Evolutionary conservation across 2,797 vertebrate species (phyloP), one percentile per base, ranked within the genome.

Genomic region (Clarias pachynema): DNA sequence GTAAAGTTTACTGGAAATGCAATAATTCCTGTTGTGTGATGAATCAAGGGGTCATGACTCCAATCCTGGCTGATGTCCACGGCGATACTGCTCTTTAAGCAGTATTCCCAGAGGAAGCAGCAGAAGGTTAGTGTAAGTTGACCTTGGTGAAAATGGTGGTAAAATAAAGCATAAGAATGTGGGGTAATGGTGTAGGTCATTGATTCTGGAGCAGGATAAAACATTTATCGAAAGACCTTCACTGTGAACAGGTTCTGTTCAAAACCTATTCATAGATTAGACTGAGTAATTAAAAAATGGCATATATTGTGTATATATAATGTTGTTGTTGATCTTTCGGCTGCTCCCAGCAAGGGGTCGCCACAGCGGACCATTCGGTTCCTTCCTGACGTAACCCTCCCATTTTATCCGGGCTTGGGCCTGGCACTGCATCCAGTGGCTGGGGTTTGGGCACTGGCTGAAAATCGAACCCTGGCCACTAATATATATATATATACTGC

Each of bases 1-100:
- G 8, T 8, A 12, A n/a, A 63, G 49, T 62, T 62, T 40, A 63
- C 15, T 2, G 24, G 6, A 40, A 62, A 79, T n/a, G 22, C 34
- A 63, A 15, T 63, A 40, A 79, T 63, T 79, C 22, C 31, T 79
- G 34, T 60, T 60, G 75, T n/a, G 31, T 40, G 77, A 37, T 40
- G 31, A 62, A 24, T 8, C 20, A 62, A 62, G 34, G 57, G 74
- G 74, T 77, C 29, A 34, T 34, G 29, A 56, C 29, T 77, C 56
- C 77, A 79, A 79, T 79, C 34, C 57, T 40, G 40, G 59, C 34
- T 63, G 15, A 44, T 63, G 60, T 65, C 78, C 59, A 26, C 3
- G 44, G 24, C 57, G 1, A 44, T 60, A 26, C 7, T 65, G 60
- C 24, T 20, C 37, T 65, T 40, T 63, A 26, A 26, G 59, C 37